Conservation (phyloP, 2,113 vertebrate genomes). For the Empidonax traillii region DNA sequence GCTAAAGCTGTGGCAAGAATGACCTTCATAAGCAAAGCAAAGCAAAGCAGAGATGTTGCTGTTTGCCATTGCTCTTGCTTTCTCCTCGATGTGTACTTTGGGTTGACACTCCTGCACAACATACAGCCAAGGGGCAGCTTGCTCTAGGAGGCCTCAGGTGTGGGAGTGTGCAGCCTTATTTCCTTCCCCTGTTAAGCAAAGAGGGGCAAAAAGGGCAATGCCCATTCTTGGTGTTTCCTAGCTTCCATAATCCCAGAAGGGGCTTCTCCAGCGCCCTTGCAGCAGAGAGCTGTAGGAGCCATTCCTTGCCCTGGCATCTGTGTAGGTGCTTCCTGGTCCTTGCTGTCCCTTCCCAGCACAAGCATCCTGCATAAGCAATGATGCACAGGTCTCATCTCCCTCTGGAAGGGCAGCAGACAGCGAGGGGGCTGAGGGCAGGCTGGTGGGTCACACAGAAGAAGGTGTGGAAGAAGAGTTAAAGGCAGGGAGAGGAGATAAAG, state of each 20-base stretch:
- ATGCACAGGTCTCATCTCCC: background rate
- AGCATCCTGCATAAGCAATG: accelerated
- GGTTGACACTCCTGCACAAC: background rate
- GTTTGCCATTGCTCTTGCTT: background rate
- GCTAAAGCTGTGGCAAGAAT: background rate
- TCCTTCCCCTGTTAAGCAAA: background rate
- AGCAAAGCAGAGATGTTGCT: background rate
- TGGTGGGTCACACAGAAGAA: background rate
- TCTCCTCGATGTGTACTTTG: background rate
- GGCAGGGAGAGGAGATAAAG: background rate
- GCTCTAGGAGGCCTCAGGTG: background rate
- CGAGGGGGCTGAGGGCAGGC: background rate
- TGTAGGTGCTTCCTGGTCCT: background rate
- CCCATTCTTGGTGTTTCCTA: background rate
- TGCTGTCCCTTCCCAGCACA: background rate
- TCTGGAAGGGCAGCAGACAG: background rate
- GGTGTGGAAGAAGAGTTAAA: background rate
- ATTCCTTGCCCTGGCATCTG: accelerated
- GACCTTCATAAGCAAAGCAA: background rate
- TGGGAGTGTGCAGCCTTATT: background rate
- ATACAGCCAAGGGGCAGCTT: background rate
- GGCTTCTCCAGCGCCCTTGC: background rate
- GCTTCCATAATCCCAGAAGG: background rate
- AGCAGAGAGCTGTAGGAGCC: background rate
- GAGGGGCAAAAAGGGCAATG: background rate